Conservation (phyloP, 2,888 invertebrate species). For the Meteorus colon region DNA sequence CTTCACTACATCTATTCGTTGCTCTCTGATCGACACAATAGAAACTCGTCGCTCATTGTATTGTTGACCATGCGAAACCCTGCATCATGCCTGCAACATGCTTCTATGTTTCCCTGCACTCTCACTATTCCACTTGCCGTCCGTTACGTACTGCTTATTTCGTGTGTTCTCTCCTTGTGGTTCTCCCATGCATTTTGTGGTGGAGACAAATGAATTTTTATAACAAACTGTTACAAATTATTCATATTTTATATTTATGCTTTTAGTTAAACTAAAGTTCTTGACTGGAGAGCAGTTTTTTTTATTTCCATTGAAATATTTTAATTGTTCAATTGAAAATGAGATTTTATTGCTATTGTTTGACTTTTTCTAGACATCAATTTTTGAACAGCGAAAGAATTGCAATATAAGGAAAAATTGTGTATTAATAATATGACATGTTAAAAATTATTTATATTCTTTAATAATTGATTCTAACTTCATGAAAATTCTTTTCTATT, state of each 20-base stretch:
- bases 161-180: background rate
- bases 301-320: too few relatives aligned
- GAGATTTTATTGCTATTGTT: too few relatives aligned
- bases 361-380: too few relatives aligned
- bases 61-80: constrained; percentile 22
- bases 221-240: background rate
- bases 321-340: too few relatives aligned
- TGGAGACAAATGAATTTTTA: background rate
- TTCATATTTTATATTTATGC: background rate
- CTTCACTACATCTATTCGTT: background rate
- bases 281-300: too few relatives aligned
- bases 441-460: too few relatives aligned
- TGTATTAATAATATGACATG: too few relatives aligned
- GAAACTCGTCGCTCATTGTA: constrained; percentile 18
- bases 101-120: background rate
- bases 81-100: background rate
- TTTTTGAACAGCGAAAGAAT: too few relatives aligned
- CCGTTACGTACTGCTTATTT: background rate
- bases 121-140: background rate
- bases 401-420: too few relatives aligned
- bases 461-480: too few relatives aligned
- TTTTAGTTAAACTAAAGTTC: too few relatives aligned
- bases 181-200: background rate
- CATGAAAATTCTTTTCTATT: too few relatives aligned
- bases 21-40: constrained; percentile 23